Base-by-base conservation (phyloP, 2,113 vertebrate species). In the Phrynosoma blainvillii region DNA sequence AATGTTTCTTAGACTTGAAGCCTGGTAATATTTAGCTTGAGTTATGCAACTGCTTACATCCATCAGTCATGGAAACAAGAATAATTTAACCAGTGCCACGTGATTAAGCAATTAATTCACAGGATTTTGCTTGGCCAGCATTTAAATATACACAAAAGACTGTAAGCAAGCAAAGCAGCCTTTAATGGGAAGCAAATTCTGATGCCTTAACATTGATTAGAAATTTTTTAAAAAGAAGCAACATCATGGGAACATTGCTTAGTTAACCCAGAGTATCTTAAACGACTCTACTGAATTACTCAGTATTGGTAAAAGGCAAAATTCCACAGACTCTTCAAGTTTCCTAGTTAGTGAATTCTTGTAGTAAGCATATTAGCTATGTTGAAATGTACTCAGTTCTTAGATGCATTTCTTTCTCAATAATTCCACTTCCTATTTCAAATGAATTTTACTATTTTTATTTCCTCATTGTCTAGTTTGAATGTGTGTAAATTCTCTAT, bases 61-160 rank as follows among this genome's bases (percentile, higher is more conserved):
- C 36, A 65, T 82, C 70, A 47, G 18, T 82, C 70, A 82, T 42
- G 25, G 12, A 87, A 82, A 47, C 20, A 62, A 82, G 36, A 82
- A 82, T 81, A 40, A 65, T 82, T 82, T 65, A 75, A 75, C 54
- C 32, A 82, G 25, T 16, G 40, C 18, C 74, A 75, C 18, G 11
- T 65, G 54, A 74, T 62, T 62, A 36, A 65, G 25, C 47, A 80
- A 87, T 32, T 68, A 86, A 70, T 79, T 86, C 76, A 79, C 25
- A n/a, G 25, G 52, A 62, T 30, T 81, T 73, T 62, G 86, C 68
- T 81, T 80, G 27, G 40, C 56, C 68, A 73, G n/a, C 66, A 81
- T 74, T 25, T 59, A 30, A 74, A 42, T 20, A 65, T 85, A 42
- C 21, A 85, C 73, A 85, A 85, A 84, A 81, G 36, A 32, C 4